A percentile compares a stretch with the other conserved stretches of the same genome.
Conservation (phyloP, 2,888 invertebrate species). For the Diaperis boleti region DNA sequence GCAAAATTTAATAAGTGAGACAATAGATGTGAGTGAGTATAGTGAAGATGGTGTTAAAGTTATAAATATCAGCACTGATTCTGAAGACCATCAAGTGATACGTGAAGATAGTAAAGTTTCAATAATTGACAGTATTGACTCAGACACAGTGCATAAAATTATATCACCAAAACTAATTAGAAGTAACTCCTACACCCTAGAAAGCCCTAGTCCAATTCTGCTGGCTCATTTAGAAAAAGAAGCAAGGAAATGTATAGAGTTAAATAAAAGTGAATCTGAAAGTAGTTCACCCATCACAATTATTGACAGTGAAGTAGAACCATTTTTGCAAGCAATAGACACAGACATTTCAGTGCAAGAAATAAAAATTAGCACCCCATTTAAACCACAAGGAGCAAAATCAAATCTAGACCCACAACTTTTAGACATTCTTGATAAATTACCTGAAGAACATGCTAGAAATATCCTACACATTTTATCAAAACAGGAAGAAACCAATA, state of each 20-base stretch:
- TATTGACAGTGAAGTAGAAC: slow-evolving; percentile 17
- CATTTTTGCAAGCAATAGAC: slow-evolving; percentile 51
- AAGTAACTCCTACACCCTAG: slow-evolving; percentile 83
- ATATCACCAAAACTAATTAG: slow-evolving; percentile 69
- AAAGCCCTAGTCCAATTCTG: slow-evolving; percentile 82
- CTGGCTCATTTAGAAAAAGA: slow-evolving; percentile 72
- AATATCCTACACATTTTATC: slow-evolving; percentile 57
- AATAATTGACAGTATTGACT: slow-evolving; percentile 34
- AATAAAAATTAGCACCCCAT: slow-evolving; percentile 51
- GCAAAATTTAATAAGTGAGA: slow-evolving; percentile 54
- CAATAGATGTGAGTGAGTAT: slow-evolving; percentile 58
- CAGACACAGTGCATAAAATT: slow-evolving; percentile 41
- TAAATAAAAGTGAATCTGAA: slow-evolving; percentile 5
- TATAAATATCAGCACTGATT: slow-evolving; percentile 32
- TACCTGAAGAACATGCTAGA: slow-evolving; percentile 35
- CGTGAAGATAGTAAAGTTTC: no score
- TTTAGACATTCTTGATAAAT: slow-evolving; percentile 52
- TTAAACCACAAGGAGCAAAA: slow-evolving; percentile 2
- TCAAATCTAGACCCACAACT: slow-evolving; percentile 33
- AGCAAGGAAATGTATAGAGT: slow-evolving; percentile 34
- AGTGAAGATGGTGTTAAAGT: slow-evolving; percentile 51
- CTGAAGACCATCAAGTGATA: no score
- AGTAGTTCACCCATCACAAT: slow-evolving; percentile 13
- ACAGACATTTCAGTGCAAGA: slow-evolving; percentile 58
- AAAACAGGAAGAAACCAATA: slow-evolving; percentile 48